phyloP scores from a whole-genome alignment of 2,113 vertebrate species.

The Pterocles orientalis region DNA sequence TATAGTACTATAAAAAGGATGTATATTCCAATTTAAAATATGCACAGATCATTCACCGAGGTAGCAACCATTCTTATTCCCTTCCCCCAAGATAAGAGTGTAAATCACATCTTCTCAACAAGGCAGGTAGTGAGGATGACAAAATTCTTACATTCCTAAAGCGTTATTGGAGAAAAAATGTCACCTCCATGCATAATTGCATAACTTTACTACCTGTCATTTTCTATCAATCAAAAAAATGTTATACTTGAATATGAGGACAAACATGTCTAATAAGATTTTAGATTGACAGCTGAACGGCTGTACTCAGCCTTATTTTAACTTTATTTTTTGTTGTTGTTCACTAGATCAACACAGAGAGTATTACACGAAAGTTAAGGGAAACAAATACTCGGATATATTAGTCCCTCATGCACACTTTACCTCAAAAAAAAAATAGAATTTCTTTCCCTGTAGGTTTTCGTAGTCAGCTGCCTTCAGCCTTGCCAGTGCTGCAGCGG shows the following conservation, averaged over 20 bases:
- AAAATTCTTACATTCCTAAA: constrained; percentile 67
- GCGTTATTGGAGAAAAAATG: constrained; percentile 65
- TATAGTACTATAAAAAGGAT: constrained; percentile 64
- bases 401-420: constrained; percentile 23
- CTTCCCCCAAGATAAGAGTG: constrained; percentile 60
- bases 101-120: constrained; percentile 69
- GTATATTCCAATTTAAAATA: constrained; percentile 65
- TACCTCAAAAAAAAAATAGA: background rate
- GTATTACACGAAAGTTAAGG: background rate
- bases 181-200: constrained; percentile 63
- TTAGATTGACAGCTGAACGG: constrained; percentile 40
- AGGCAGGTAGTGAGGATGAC: constrained; percentile 60
- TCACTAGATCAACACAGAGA: constrained; percentile 41
- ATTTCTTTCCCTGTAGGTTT: background rate
- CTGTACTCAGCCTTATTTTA: constrained; percentile 41
- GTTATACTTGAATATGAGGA: constrained; percentile 31
- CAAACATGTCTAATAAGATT: constrained; percentile 19
- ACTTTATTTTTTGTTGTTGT: constrained; percentile 50
- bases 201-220: constrained; percentile 46
- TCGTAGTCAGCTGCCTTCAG: background rate
- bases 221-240: constrained; percentile 58
- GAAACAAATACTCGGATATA: constrained; percentile 26
- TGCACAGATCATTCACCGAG: constrained; percentile 47
- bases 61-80: constrained; percentile 51
- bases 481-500: background rate